A percentile compares a stretch with the other conserved stretches of the same genome.
These are phyloP conservation scores for Siderastrea radians DNA, from an alignment of 92 coral and sea anemone genomes.

Conservation along the genomic window DNA sequence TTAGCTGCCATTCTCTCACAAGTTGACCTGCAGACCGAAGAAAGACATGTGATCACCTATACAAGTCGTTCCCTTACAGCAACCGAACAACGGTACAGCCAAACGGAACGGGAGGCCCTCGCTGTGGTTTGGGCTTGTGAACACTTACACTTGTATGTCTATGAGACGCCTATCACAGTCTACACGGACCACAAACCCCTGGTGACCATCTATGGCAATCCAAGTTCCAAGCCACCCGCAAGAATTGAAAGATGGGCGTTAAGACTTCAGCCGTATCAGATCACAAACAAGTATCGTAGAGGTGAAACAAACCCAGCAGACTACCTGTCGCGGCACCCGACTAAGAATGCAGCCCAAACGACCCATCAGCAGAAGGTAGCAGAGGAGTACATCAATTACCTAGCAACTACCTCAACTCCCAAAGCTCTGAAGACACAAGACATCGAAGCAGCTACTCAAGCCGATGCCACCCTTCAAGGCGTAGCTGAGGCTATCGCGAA, in stretches of 20 bases:
- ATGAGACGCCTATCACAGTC: too few relatives aligned
- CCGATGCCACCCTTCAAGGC: background rate
- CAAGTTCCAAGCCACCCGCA: constrained; percentile 55
- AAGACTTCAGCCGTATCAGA: constrained; percentile 61
- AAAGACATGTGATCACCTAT: constrained; percentile 34
- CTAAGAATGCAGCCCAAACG: constrained; percentile 17
- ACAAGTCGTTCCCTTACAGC: constrained; percentile 30
- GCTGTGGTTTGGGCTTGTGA: background rate
- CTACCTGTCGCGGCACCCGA: constrained; percentile 60
- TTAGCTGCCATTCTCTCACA: constrained; percentile 44
- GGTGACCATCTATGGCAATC: background rate
- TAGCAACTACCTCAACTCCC: constrained; percentile 50
- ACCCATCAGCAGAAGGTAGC: background rate
- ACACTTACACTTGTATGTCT: too few relatives aligned
- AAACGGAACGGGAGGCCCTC: constrained; percentile 43
- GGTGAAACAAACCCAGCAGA: constrained; percentile 57
- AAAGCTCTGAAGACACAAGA: constrained; percentile 59
- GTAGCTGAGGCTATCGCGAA: constrained; percentile 60
- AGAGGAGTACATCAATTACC: constrained; percentile 71
- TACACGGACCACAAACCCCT: too few relatives aligned
- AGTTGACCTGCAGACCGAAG: constrained; percentile 38
- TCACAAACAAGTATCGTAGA: constrained; percentile 33
- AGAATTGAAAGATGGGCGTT: constrained; percentile 61
- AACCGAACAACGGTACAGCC: constrained; percentile 41
- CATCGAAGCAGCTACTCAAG: constrained; percentile 48